Conservation (phyloP, 2,797 vertebrate genomes). For the Molossus molossus region DNA sequence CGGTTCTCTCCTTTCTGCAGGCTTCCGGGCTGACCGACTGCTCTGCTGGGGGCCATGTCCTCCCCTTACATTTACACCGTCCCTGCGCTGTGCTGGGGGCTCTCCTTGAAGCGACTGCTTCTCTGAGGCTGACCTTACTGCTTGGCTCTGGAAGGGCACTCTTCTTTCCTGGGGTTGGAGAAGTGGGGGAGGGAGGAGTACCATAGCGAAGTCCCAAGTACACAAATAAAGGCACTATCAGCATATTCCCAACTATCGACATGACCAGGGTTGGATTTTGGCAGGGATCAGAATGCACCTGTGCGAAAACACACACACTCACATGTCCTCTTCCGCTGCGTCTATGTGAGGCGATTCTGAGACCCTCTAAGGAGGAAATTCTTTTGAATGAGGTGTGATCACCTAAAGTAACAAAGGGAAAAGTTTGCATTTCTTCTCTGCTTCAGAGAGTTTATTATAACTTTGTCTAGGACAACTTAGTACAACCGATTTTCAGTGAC, state of each 20-base stretch:
- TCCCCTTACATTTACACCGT: neutral
- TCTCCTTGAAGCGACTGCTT: neutral
- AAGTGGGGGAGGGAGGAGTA: neutral
- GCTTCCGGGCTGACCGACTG: neutral
- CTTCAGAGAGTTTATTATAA: conserved; percentile 23
- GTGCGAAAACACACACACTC: neutral
- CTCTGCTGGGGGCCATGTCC: neutral
- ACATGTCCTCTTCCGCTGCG: neutral
- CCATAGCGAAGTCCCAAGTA: too few species aligned
- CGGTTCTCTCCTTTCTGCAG: neutral
- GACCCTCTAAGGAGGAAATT: neutral
- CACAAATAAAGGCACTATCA: neutral
- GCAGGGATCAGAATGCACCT: neutral
- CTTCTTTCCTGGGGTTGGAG: neutral
- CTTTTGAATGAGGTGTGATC: conserved; percentile 12
- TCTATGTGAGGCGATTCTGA: neutral
- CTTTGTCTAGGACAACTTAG: conserved; percentile 29
- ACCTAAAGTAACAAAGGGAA: conserved; percentile 34
- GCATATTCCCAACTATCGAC: neutral
- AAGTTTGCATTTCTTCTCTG: conserved; percentile 31
- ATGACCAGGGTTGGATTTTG: neutral
- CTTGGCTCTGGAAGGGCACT: neutral
- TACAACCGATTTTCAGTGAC: conserved; percentile 42
- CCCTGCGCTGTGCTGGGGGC: neutral
- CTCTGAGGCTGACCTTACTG: neutral